Conservation (phyloP, 2,113 vertebrate species). For the Lanius collurio region DNA sequence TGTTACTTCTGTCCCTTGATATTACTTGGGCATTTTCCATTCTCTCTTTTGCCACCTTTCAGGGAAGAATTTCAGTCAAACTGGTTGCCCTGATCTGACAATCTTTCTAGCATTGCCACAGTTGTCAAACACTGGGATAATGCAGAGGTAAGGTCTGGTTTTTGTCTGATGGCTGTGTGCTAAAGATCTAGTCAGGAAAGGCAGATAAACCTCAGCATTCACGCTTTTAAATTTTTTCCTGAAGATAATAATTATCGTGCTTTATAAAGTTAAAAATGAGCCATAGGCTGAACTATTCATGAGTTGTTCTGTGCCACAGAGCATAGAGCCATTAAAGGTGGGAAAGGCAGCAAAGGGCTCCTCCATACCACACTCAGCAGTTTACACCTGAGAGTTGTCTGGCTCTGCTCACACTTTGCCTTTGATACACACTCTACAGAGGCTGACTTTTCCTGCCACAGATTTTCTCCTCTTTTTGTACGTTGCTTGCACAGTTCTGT, state of each 20-base stretch:
- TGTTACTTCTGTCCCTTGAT: not conserved
- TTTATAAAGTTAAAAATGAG: not conserved
- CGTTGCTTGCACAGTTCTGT: not conserved
- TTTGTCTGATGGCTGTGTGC: not conserved
- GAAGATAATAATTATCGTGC: not conserved
- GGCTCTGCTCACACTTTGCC: not conserved
- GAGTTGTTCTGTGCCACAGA: not conserved
- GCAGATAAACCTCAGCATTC: not conserved
- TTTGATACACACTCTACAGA: not conserved
- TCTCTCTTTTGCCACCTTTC: not conserved
- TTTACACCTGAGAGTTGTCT: not conserved
- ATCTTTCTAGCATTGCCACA: not conserved
- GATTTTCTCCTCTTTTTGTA: not conserved
- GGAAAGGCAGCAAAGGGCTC: not conserved
- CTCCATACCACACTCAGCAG: rapidly evolving
- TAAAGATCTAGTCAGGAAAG: not conserved
- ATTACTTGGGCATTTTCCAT: not conserved
- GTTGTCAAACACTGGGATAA: not conserved
- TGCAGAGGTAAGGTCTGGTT: not conserved
- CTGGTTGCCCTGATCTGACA: not conserved
- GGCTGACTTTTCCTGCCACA: not conserved
- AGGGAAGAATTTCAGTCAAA: not conserved
- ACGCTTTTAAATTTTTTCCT: not conserved
- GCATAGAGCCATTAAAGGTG: not conserved
- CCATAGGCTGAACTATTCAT: not conserved